Evolutionary conservation across 2,797 vertebrate species (phyloP).

Genomic region (Cossypha niveicapilla): DNA sequence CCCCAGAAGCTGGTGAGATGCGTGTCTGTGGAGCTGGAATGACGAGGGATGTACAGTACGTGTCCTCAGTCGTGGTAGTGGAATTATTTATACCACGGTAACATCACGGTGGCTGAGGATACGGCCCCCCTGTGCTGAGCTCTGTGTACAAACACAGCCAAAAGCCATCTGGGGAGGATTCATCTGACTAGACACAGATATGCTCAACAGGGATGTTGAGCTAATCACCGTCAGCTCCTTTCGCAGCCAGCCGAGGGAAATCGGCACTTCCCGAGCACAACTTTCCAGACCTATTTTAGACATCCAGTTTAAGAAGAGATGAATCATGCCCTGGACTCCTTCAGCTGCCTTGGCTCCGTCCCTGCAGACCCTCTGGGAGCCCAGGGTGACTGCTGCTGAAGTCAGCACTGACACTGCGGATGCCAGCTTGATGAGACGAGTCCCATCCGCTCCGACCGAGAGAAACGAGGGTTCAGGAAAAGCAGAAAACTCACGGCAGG

Average conservation of each 20-base stretch:
- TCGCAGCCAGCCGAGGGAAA: conserved; percentile 28
- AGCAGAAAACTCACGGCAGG: neutral
- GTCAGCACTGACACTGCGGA: neutral
- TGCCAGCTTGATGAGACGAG: neutral
- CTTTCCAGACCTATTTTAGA: conserved; percentile 56
- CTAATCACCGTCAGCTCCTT: conserved; percentile 34
- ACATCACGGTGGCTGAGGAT: neutral
- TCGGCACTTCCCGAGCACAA: neutral
- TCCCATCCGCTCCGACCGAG: neutral
- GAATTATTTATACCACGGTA: neutral
- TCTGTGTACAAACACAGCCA: conserved; percentile 46
- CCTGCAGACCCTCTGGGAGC: neutral
- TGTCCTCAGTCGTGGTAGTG: neutral
- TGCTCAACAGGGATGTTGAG: neutral
- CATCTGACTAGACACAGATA: neutral
- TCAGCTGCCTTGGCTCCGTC: neutral
- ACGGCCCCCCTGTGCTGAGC: neutral
- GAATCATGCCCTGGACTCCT: conserved; percentile 40
- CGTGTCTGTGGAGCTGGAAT: neutral
- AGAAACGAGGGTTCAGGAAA: neutral
- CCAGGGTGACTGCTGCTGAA: neutral
- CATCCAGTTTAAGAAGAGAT: conserved; percentile 10
- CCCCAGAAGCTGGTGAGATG: neutral
- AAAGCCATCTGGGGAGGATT: conserved; percentile 39
- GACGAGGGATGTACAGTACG: neutral